Base-by-base conservation (phyloP, 2,113 vertebrate genomes). In the Lates calcarifer region DNA sequence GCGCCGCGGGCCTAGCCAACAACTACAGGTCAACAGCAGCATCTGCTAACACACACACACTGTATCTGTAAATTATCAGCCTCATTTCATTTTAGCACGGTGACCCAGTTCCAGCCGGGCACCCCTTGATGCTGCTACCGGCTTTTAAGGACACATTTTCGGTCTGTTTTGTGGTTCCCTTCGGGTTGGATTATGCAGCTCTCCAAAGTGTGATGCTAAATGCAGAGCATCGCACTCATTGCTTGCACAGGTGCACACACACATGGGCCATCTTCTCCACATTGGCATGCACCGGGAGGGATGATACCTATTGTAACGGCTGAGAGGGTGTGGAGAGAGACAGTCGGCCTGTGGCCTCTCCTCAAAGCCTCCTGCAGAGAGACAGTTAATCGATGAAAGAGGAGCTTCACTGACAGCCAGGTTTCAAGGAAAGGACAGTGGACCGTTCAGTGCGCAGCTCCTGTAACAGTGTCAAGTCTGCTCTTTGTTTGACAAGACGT, bases 341-440 rank as follows among this genome's bases (percentile, higher is more conserved):
- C 53, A 77, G 37, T 18, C 43, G 35, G 73, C 60, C 55, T 26
- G 79, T 53, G 71, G 70, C 81, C 39, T 72, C 28, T 60, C 71
- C 74, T 81, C 77, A 60, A 53, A 83, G 56, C 78, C 78, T 88
- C 79, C 82, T 45, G 81, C 79, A 84, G 85, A 90, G 35, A n/a
- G 92, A 92, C 90, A 41, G 88, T 10, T 80, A 86, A 89, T 95
- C 93, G 68, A 93, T 94, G 84, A 76, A 89, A 91, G 90, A 58
- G 15, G 82, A 64, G 90, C 77, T 92, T 82, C 56, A 81, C 81
- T 71, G 91, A 89, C 86, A 78, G 72, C 24, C 70, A 67, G 81
- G 56, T 51, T 74, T 60, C 22, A 61, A 60, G 53, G 13, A 43
- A 73, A 61, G 79, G 37, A 47, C 71, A 68, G 77, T 12, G 33